Base-by-base conservation (phyloP, 2,888 invertebrate species). In the Tenthredo amoena region DNA sequence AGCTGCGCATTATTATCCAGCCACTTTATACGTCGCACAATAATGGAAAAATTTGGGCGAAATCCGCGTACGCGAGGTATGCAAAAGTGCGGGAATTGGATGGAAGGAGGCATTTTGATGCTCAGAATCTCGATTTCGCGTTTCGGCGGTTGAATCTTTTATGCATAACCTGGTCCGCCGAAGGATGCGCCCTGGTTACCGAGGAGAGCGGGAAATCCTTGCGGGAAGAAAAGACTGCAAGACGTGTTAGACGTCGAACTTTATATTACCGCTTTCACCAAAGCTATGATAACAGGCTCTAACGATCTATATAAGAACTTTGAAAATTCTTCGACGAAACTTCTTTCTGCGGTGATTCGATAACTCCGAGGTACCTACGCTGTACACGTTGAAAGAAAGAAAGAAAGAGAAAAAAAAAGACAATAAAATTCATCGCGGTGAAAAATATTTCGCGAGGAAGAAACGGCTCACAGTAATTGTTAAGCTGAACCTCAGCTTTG, bases 101-200 rank as follows among this genome's bases (percentile, higher is more conserved):
- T 47, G 83, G 83, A 47, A 58, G 21, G 40, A 31, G 68, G 47
- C 34, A 40, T 81, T 71, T 71, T 43, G 43, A 83, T 68, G 83
- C 50, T 68, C 65, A 47, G 50, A 68, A 83, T 83, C 83, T 40
- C 83, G 83, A 83, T 83, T 83, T 31, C 83, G 83, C 68, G 68
- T 68, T 83, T 71, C 83, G 83, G 37, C 50, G 65, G 47, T 83
- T 83, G 47, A 68, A 68, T 83, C 47, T 68, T 83, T 83, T 83
- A 65, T 47, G 83, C 83, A 71, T 71, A 47, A 83, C 47, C 68
- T 58, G 83, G 68, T 83, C 37, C 43, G 40, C 62, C 81, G 81
- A 62, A 62, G 43, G 81, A 81, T 83, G 68, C 83, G 68, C 50
- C 26, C 65, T 83, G 83, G 68, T 68, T 83, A 83, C 68, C 26